Percentiles rank a stretch among this genome's conserved stretches.
Conservation (phyloP, 92 coral and sea anemone genomes). For the Paramuricea clavata region DNA sequence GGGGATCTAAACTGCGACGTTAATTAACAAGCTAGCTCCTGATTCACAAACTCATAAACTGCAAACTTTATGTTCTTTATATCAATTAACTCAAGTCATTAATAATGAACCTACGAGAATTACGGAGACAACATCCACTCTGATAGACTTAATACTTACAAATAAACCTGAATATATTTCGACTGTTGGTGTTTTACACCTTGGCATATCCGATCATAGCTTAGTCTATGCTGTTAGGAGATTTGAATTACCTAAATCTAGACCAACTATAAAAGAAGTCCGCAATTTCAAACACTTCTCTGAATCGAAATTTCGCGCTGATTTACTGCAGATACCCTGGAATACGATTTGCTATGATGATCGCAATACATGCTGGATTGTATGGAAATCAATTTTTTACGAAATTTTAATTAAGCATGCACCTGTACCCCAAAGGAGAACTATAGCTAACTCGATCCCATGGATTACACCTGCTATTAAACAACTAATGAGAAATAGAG, state of each 20-base stretch:
- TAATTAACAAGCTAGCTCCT: not conserved
- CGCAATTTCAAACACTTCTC: conserved; percentile 46
- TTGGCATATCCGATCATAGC: conserved; percentile 18
- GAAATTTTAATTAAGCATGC: conserved; percentile 49
- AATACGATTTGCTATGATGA: conserved; percentile 20
- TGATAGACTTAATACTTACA: not conserved
- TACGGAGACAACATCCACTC: conserved; percentile 19
- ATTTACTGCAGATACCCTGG: conserved; percentile 35
- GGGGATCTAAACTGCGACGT: conserved; percentile 52
- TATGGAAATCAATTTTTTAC: conserved; percentile 43
- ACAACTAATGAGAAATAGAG: not conserved
- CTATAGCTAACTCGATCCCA: conserved; percentile 22
- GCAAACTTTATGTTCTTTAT: conserved; percentile 23
- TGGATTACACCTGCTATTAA: conserved; percentile 44
- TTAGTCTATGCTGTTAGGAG: conserved; percentile 33
- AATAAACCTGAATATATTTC: conserved; percentile 3
- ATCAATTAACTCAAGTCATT: conserved; percentile 37
- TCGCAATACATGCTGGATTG: conserved; percentile 50
- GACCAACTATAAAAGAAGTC: conserved; percentile 29
- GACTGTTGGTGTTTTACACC: not conserved
- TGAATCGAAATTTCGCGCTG: conserved; percentile 28
- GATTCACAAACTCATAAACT: conserved; percentile 23
- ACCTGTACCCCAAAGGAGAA: conserved; percentile 39
- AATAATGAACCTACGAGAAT: conserved; percentile 42
- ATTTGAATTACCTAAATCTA: conserved; percentile 29